Evolutionary conservation across 2,797 vertebrate genomes (phyloP), one percentile per base, ranked within the genome.

Genomic region (Notolabrus celidotus): DNA sequence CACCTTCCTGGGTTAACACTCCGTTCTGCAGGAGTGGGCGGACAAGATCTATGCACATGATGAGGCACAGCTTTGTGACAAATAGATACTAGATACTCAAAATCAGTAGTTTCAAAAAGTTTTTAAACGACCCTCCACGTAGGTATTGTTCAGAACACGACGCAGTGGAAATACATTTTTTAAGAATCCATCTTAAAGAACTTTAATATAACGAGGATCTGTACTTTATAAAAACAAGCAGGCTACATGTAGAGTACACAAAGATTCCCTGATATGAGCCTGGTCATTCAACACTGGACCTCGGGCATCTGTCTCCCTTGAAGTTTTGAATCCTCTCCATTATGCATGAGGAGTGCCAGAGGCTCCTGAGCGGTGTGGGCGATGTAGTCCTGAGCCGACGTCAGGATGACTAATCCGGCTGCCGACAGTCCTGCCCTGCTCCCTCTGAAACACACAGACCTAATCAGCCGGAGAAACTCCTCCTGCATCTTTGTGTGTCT

Each of bases 321-420:
- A 56, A 31, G 49, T 47, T 70, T 42, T 34, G 31, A 53, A 64
- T 47, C 69, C 59, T n/a, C 62, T 88, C 74, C 75, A 82, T 79
- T 74, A 83, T 84, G 46, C 62, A 84, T 81, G 51, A 61, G 46
- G 15, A 25, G 33, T 0, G 49, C 66, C 19, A 5, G n/a, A 46
- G 59, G 71, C 50, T 61, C 4, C 17, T 11, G 36, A 29, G 47
- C 1, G 2, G 47, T 7, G 62, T 54, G 54, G 77, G 57, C 11
- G 54, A 58, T 29, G 61, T 42, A 49, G 53, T 25, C 15, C 31
- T 33, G 27, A 42, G 50, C 71, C 16, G 23, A 36, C 52, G 12
- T 33, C 57, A n/a, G 54, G 63, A 14, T 65, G 74, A 79, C 54
- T 61, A 42, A 57, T 34, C 53, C 36, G 2, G 52, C 51, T 39